Conservation (phyloP, 2,113 vertebrate species). For the Hypanus sabinus region DNA sequence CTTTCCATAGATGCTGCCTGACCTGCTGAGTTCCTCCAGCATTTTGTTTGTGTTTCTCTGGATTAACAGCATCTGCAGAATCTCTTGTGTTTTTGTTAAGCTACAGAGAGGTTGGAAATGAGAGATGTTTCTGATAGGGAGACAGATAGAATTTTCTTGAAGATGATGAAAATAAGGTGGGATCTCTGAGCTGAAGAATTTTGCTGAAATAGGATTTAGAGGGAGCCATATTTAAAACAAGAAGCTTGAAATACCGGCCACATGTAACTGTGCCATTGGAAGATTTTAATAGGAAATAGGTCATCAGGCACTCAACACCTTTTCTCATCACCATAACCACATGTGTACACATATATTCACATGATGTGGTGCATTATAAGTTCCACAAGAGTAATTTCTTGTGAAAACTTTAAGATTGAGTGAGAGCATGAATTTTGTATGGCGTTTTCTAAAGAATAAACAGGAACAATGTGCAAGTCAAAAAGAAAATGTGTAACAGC, state of each 20-base stretch:
- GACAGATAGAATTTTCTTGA: no score
- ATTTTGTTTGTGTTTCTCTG: no score
- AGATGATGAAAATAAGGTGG: neutral
- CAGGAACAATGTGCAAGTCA: constrained; percentile 6
- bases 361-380: neutral
- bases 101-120: no score
- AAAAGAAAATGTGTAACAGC: neutral
- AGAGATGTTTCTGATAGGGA: no score
- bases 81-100: no score
- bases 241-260: neutral
- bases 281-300: neutral
- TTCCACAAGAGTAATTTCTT: neutral
- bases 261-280: neutral
- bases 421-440: neutral
- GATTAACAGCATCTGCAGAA: no score
- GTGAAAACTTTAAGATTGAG: neutral
- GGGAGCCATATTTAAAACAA: neutral
- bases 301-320: neutral
- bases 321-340: neutral
- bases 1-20: no score
- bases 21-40: no score
- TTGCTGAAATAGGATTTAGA: neutral
- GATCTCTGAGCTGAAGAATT: neutral
- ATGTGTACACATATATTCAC: no score
- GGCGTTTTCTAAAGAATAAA: neutral